Conservation (phyloP, 2,113 vertebrate genomes). For the Varanus salvator region DNA sequence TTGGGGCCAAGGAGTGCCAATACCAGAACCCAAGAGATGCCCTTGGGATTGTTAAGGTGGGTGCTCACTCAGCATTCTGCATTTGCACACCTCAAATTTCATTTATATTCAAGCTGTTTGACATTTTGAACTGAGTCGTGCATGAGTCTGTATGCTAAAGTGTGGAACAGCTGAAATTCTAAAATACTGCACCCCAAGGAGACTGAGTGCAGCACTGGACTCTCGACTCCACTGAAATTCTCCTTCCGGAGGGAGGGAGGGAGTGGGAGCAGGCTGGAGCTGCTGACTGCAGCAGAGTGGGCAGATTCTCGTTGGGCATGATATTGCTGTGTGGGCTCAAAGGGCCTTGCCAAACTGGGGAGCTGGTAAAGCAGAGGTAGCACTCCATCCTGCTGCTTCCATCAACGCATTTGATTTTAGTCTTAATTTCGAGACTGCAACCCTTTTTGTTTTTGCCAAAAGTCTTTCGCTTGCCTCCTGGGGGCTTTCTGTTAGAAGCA, state of each 20-base stretch:
- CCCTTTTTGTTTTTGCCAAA: slow-evolving; percentile 50
- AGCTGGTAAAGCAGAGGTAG: slow-evolving; percentile 44
- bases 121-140: background rate
- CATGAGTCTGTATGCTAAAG: too few species aligned
- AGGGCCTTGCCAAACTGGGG: slow-evolving; percentile 32
- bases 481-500: slow-evolving; percentile 25
- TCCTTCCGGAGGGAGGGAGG: background rate
- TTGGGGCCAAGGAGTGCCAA: background rate
- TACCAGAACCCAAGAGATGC: background rate
- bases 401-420: slow-evolving; percentile 29
- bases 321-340: background rate
- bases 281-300: background rate
- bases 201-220: background rate
- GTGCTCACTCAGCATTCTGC: background rate
- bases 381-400: slow-evolving; percentile 62
- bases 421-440: slow-evolving; percentile 26
- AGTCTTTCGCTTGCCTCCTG: slow-evolving; percentile 68
- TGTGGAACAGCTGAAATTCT: background rate
- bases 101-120: background rate
- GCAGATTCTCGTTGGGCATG: background rate
- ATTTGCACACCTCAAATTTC: background rate
- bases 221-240: background rate
- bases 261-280: background rate
- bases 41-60: slow-evolving; percentile 2
- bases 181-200: background rate